Evolutionary conservation across 2,113 vertebrate genomes (phyloP).

Genomic region (Hystrix cristata): DNA sequence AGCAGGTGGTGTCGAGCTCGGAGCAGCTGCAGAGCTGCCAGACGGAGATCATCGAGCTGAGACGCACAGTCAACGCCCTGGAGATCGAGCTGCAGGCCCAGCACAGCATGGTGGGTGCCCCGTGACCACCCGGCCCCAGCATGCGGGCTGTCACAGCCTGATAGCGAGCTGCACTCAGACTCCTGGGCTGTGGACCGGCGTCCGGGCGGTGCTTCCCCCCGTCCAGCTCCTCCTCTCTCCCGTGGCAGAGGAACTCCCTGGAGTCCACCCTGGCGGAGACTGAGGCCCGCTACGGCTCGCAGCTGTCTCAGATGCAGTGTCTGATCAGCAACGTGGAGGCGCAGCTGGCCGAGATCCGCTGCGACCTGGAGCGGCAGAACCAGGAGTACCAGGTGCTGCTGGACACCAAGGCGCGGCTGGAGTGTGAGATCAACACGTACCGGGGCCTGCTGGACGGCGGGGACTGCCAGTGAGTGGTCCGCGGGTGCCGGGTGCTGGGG

Average conservation of each 20-base stretch:
- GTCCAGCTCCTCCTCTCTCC: neutral
- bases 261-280: slow-evolving; percentile 91
- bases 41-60: slow-evolving; percentile 84
- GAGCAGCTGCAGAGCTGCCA: slow-evolving; percentile 85
- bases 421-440: slow-evolving; percentile 85
- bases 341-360: slow-evolving; percentile 86
- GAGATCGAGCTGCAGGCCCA: slow-evolving; percentile 89
- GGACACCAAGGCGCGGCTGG: slow-evolving; percentile 82
- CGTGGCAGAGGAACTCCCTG: slow-evolving; percentile 90
- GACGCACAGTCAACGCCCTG: slow-evolving; percentile 82
- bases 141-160: accelerated
- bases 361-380: slow-evolving; percentile 87
- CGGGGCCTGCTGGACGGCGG: slow-evolving; percentile 82
- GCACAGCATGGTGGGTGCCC: slow-evolving; percentile 82
- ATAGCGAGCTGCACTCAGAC: neutral
- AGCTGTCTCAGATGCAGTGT: slow-evolving; percentile 89
- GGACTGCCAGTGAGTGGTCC: slow-evolving; percentile 79
- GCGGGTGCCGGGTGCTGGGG: neutral
- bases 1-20: slow-evolving; percentile 83
- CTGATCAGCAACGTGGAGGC: slow-evolving; percentile 87
- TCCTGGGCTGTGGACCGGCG: neutral
- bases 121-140: neutral
- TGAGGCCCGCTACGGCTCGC: slow-evolving; percentile 86
- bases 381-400: slow-evolving; percentile 90
- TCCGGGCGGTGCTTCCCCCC: neutral